Percentiles rank a stretch among this genome's conserved stretches.
Conservation (phyloP, 2,888 invertebrate genomes). For the Colletes collaris region DNA sequence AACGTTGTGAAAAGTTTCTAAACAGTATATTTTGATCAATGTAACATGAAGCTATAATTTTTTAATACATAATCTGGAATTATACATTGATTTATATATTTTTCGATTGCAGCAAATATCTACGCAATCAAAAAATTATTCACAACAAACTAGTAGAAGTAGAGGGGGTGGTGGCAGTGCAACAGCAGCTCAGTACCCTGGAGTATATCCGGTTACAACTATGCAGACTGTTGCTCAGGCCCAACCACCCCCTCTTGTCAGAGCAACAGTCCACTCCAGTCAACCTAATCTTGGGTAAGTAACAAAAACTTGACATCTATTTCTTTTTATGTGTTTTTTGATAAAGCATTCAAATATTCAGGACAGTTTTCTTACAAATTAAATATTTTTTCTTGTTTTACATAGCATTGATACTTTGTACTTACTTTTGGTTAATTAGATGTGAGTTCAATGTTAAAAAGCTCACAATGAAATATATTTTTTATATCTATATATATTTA, state of each 20-base stretch:
- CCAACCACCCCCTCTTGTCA: conserved; percentile 84
- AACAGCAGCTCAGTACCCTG: conserved; percentile 76
- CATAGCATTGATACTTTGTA: conserved; percentile 41
- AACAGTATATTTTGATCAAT: neutral
- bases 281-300: conserved; percentile 83
- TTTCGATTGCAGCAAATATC: conserved; percentile 69
- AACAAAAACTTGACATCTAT: conserved; percentile 46
- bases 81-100: neutral
- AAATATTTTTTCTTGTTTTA: conserved; percentile 40
- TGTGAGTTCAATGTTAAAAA: conserved; percentile 37
- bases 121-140: conserved; percentile 74
- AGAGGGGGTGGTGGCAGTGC: conserved; percentile 77
- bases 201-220: conserved; percentile 80
- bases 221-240: conserved; percentile 80
- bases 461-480: conserved; percentile 33
- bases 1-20: neutral
- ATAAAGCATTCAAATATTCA: conserved; percentile 45
- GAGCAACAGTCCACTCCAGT: conserved; percentile 83
- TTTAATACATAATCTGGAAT: neutral
- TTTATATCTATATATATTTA: conserved; percentile 4
- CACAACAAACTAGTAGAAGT: conserved; percentile 76
- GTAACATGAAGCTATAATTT: neutral
- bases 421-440: conserved; percentile 53
- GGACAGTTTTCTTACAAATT: conserved; percentile 21
- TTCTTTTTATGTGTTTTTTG: conserved; percentile 21